Conservation (phyloP, 1,140 invertebrate genomes). For the Orchestia grillus region DNA sequence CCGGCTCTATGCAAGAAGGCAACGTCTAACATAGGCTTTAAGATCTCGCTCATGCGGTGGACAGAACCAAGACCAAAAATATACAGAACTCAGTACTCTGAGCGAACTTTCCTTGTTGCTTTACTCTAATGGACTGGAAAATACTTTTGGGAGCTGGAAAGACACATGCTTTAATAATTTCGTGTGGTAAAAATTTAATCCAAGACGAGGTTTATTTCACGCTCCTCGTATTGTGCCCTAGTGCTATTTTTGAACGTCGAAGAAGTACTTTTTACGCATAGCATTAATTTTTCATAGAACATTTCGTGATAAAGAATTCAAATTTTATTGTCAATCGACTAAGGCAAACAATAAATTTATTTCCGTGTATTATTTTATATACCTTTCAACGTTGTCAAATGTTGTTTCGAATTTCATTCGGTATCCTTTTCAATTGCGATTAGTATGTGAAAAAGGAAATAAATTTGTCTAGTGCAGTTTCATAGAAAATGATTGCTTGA, state of each 20-base stretch:
- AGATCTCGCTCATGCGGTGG: not conserved
- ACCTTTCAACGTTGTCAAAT: too few relatives aligned
- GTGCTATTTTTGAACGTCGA: too few relatives aligned
- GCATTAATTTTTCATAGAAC: too few relatives aligned
- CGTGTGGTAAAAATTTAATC: not conserved
- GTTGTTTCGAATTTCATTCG: too few relatives aligned
- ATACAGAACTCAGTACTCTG: not conserved
- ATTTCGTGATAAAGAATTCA: too few relatives aligned
- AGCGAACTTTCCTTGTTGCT: not conserved
- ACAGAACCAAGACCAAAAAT: not conserved
- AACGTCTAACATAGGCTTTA: not conserved
- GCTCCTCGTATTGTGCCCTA: too few relatives aligned
- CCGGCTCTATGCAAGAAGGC: not conserved
- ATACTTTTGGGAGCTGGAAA: not conserved
- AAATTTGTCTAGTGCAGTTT: not conserved
- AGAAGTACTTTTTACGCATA: too few relatives aligned
- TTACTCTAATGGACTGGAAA: not conserved
- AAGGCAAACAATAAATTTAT: too few relatives aligned
- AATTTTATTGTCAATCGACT: too few relatives aligned
- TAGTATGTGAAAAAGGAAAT: not conserved
- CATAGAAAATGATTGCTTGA: not conserved
- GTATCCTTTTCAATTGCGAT: too few relatives aligned
- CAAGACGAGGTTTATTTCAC: not conserved
- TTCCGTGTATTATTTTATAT: too few relatives aligned
- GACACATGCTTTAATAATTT: not conserved